Evolutionary conservation across 1,140 invertebrate species (phyloP), one percentile per base, ranked within the genome.

Genomic region (Gryon sp.): DNA sequence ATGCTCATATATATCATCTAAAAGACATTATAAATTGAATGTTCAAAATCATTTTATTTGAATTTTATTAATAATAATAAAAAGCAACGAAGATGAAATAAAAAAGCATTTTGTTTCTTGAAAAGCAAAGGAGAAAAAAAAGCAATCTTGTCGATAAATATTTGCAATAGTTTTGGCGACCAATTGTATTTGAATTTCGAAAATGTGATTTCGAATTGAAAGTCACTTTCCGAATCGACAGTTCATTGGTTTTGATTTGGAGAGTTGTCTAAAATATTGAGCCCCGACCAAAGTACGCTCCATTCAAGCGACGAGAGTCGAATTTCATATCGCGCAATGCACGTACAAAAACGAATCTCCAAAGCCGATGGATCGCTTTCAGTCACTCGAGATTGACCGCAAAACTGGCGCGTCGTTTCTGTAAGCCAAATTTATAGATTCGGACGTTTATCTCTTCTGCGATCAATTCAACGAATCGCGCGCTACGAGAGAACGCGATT

Each of bases 241-340:
- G 50, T 77, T 77, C 66, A 66, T 70, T 60, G 74, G 66, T 46
- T 72, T 53, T 53, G 59, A 60, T 75, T 75, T 66, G 45, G 34
- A 41, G 73, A 63, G 65, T 76, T 65, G 73, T 65, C 59, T 59
- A 60, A 63, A 70, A 69, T 72, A 69, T 62, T 53, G 53, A 53
- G 70, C 60, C 38, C 40, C 14, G 38, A 14, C 50, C 41, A 63
- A 76, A 76, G 50, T 60, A 45, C 57, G 46, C 12, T 30, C 28
- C 60, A 53, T 65, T 70, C 59, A 65, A 60, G 38, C 45, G 52
- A 65, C 43, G 38, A 43, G 59, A 57, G 57, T 65, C 65, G 57
- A 76, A 66, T 76, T 76, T 62, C 52, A 70, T 69, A 69, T 69
- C 66, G 50, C 66, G 38, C 12, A 30, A 48, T 60, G 57, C 57